Evolutionary conservation across 2,888 invertebrate genomes (phyloP), one percentile per base, ranked within the genome.

Genomic region (Carabus problematicus): DNA sequence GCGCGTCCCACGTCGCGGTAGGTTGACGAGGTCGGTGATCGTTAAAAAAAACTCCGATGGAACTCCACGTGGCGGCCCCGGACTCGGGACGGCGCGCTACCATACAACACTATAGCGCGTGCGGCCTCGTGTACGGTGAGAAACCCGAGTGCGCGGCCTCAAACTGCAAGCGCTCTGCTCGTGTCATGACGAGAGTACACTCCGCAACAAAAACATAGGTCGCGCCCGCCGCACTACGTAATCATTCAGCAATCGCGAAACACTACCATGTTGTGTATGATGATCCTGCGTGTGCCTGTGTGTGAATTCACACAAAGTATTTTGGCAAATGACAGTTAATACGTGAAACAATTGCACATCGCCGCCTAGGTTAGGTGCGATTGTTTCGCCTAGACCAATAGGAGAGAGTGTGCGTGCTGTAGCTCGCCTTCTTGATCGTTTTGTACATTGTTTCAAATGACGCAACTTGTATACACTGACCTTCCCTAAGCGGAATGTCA

Each of bases 1-100:
- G 78, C 77, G 75, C 79, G 82, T 81, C 85, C 84, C 85, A 86
- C 85, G 84, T 83, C 84, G 84, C 82, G 83, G 77, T 80, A 82
- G 81, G 85, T 86, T 86, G 86, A 82, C 85, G 86, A 87, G 86
- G 86, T 86, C 86, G 85, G 85, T 84, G 86, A 84, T 85, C 85
- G 84, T 83, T 82, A 82, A 81, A 82, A 84, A 81, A 80, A 81
- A 79, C 76, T 77, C 75, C 52, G 74, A 74, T 74, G 76, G 77
- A 76, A 74, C 75, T 77, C 79, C 84, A 82, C 84, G 84, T 84
- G 84, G 84, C 83, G 85, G 84, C 82, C 79, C 77, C 74, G 76
- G 77, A 82, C 82, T 78, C 76, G 71, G 82, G 79, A 70, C 71
- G 68, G 68, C 72, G 68, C 67, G 14, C 56, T 58, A 42, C 40